Conservation (phyloP, 2,113 vertebrate species). For the Mormoops blainvillei region DNA sequence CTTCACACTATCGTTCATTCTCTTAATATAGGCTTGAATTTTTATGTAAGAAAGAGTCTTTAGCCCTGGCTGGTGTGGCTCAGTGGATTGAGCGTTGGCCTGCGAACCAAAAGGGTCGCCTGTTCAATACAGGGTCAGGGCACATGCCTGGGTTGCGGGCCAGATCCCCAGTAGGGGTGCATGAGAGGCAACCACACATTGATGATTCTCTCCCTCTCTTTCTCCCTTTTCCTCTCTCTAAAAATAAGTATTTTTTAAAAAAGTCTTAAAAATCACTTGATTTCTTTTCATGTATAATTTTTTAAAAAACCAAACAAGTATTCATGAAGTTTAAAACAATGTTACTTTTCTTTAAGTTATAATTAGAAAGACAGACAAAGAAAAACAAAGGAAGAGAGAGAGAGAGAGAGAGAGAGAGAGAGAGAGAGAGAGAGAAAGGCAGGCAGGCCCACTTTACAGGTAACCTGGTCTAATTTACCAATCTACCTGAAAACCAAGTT, state of each 20-base stretch:
- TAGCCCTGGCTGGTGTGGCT: no score
- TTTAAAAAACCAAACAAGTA: not conserved
- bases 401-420: fast-evolving
- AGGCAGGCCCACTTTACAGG: not conserved
- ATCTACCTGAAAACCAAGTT: not conserved
- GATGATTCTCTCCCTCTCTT: no score
- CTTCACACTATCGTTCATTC: not conserved
- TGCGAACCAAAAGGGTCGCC: no score
- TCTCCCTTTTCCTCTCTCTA: no score
- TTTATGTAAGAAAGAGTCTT: not conserved
- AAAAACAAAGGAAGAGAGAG: fast-evolving
- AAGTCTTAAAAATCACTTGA: not conserved
- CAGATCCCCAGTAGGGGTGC: no score
- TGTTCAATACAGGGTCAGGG: no score
- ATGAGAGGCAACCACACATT: no score
- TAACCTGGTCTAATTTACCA: not conserved
- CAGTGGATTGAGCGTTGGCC: no score
- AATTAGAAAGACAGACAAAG: not conserved
- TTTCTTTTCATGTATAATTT: not conserved
- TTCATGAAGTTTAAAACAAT: not conserved
- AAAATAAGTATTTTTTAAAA: no score
- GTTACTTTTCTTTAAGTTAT: not conserved
- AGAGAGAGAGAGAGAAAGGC: no score
- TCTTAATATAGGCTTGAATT: not conserved
- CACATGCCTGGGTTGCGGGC: no score